Conservation (phyloP, 30 jellyfish, hydroid and myxozoan genomes). For the Hydra vulgaris region DNA sequence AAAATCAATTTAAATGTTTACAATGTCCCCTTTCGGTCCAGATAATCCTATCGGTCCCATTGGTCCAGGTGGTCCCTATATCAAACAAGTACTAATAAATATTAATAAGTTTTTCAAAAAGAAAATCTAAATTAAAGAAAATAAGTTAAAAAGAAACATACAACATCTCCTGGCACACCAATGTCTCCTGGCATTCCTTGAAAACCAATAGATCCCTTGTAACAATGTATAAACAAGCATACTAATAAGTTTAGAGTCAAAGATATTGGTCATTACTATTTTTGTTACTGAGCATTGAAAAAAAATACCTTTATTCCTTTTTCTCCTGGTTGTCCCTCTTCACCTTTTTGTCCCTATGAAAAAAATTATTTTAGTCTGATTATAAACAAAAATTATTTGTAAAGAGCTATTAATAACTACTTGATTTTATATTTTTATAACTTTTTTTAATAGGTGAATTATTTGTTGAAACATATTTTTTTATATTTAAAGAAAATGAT, state of each 20-base stretch:
- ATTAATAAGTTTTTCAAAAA: neutral
- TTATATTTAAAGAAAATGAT: too few relatives aligned
- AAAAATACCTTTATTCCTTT: slow-evolving; percentile 15
- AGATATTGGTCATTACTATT: too few relatives aligned
- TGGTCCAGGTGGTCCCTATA: slow-evolving; percentile 47
- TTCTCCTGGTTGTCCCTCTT: slow-evolving; percentile 9
- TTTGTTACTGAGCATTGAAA: too few relatives aligned
- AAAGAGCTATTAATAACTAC: too few relatives aligned
- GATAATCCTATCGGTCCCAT: slow-evolving; percentile 26
- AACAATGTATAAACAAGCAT: neutral
- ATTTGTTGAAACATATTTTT: too few relatives aligned
- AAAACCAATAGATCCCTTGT: slow-evolving; percentile 17
- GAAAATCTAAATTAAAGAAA: too few relatives aligned
- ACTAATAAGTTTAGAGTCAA: neutral
- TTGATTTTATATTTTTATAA: too few relatives aligned
- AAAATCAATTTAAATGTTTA: too few relatives aligned
- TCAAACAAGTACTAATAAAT: too few relatives aligned
- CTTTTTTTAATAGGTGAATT: too few relatives aligned
- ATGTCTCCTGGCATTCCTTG: neutral
- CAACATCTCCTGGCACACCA: slow-evolving; percentile 27
- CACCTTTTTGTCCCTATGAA: slow-evolving; percentile 1
- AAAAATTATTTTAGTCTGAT: too few relatives aligned
- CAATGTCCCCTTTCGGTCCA: slow-evolving; percentile 19
- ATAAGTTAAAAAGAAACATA: neutral
- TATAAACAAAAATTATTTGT: too few relatives aligned